Percentiles rank a stretch among this genome's conserved stretches.
These are phyloP conservation scores for Drosophila murphyi DNA, from an alignment of 1,140 invertebrate genomes.

Conservation along the genomic window DNA sequence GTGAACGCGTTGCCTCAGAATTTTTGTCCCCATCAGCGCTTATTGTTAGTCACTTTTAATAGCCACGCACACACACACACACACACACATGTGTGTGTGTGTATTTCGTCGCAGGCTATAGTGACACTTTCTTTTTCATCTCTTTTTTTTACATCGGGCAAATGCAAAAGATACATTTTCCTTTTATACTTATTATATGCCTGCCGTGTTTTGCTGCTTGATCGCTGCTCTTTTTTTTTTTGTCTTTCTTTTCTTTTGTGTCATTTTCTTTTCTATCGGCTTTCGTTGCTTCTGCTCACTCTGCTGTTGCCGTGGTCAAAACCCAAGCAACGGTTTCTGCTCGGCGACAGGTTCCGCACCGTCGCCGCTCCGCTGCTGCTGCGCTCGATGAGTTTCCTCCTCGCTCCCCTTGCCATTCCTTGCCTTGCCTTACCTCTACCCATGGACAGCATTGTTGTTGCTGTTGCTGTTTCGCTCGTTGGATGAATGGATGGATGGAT, in stretches of 20 bases:
- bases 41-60: constrained; percentile 71
- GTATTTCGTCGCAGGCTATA: constrained; percentile 39
- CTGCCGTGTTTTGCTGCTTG: constrained; percentile 41
- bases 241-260: constrained; percentile 46
- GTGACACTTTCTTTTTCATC: constrained; percentile 78
- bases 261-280: constrained; percentile 51
- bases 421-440: constrained; percentile 3
- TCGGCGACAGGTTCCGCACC: constrained; percentile 59
- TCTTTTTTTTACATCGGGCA: constrained; percentile 49
- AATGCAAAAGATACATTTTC: constrained; percentile 59
- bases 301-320: constrained; percentile 55
- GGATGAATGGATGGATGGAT: constrained; percentile 66
- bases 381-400: constrained; percentile 18
- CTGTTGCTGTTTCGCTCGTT: constrained; percentile 37
- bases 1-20: constrained; percentile 31
- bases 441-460: constrained; percentile 18
- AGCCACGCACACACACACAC: constrained; percentile 50
- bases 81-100: not conserved
- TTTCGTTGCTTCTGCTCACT: constrained; percentile 45
- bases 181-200: constrained; percentile 40
- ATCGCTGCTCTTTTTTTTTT: constrained; percentile 47
- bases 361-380: constrained; percentile 39
- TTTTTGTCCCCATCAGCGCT: constrained; percentile 54
- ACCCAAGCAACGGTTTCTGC: constrained; percentile 57
- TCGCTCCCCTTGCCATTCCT: not conserved